Evolutionary conservation across 2,888 invertebrate genomes (phyloP).

Genomic region (Zhengitettix transpicula): DNA sequence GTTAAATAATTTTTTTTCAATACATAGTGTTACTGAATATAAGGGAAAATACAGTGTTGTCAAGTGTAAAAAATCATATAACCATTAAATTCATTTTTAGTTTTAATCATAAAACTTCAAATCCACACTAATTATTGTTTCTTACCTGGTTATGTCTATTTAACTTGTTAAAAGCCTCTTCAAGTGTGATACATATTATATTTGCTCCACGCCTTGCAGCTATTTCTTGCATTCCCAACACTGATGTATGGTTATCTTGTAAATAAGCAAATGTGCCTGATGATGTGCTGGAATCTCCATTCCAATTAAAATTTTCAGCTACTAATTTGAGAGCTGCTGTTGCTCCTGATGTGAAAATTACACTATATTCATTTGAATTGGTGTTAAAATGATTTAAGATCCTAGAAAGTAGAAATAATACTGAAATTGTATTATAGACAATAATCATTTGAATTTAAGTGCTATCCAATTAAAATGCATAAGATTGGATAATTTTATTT

Average conservation of each 20-base stretch:
- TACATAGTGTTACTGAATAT: too few relatives aligned
- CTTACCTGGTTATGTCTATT: background rate
- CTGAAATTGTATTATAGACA: background rate
- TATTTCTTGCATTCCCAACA: constrained; percentile 75
- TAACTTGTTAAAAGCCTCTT: constrained; percentile 34
- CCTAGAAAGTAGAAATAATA: constrained; percentile 27
- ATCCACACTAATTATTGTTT: too few relatives aligned
- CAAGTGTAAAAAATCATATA: too few relatives aligned
- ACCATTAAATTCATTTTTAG: too few relatives aligned
- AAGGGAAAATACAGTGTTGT: too few relatives aligned
- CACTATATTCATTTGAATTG: constrained; percentile 56
- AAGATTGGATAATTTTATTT: too few relatives aligned
- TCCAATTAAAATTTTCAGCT: constrained; percentile 58
- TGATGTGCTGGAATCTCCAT: background rate
- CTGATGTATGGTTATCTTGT: constrained; percentile 89
- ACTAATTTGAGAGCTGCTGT: constrained; percentile 71
- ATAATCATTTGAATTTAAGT: too few relatives aligned
- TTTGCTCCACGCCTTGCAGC: constrained; percentile 38
- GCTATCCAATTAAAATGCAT: too few relatives aligned
- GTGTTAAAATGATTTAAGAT: constrained; percentile 77
- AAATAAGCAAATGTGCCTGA: constrained; percentile 61
- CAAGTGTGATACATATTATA: constrained; percentile 37
- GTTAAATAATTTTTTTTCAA: too few relatives aligned
- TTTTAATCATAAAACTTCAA: too few relatives aligned
- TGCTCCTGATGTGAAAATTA: constrained; percentile 91